Evolutionary conservation across 2,797 vertebrate genomes (phyloP), one percentile per base, ranked within the genome.

Genomic region (Peromyscus aztecus): DNA sequence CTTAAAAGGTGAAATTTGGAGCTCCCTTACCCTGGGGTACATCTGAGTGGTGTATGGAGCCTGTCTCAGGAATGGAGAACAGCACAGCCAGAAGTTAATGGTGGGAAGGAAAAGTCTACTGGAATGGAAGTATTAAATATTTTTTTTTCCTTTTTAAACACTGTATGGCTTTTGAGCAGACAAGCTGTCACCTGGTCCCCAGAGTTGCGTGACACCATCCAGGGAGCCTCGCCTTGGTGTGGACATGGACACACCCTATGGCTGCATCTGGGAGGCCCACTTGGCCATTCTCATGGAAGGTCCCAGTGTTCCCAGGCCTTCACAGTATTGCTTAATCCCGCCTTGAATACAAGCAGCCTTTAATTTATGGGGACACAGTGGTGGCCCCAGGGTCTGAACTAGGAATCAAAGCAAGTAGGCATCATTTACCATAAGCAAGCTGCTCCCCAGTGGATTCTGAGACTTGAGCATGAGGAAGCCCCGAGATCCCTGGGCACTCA

Each of bases 291-390:
- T 95, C 77, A 85, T 94, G 78, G 75, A 85, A 95, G 98, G 93
- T 91, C 91, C 67, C 40, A 76, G n/a, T 0, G 31, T 98, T 98
- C 97, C 98, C 98, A 98, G 97, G 94, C 83, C 92, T 95, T 98
- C 96, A 91, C 87, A 98, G 97, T 93, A 71, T 98, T 98, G 97
- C 97, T 97, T 17, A 96, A 95, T 98, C 91, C 52, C 90, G 92
- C 96, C 94, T 96, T 73, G 63, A 94, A 94, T 96, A 98, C 90
- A 97, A 97, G 95, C 78, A 95, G 96, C 37, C 96, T 98, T 98
- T 98, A 93, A 97, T 98, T 97, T 97, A 84, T 88, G 90, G 88
- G 89, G 97, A 95, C 98, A 61, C 46, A 95, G 94, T 78, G 40
- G 91, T 57, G 57, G 97, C 96, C 96, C 96, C 89, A 27, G 81